phyloP scores from a whole-genome alignment of 2,113 vertebrate species.

The Thalassarche chlororhynchos region DNA sequence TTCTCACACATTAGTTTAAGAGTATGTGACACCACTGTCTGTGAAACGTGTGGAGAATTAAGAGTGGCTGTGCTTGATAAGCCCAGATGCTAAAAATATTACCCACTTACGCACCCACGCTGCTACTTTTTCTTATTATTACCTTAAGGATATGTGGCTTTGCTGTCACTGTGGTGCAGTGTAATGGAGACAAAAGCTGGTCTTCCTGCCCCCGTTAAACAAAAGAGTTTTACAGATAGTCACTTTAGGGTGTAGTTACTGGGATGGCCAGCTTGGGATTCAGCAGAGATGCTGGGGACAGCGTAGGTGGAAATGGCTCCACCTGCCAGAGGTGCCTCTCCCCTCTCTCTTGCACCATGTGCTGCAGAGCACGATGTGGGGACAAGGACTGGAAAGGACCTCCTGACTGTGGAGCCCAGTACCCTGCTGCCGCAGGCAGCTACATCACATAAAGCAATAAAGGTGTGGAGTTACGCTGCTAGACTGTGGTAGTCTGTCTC shows the following conservation, averaged over 20 bases:
- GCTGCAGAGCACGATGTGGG: not conserved
- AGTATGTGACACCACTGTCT: not conserved
- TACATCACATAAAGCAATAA: not conserved
- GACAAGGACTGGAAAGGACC: not conserved
- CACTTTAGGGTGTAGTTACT: not conserved
- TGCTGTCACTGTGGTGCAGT: not conserved
- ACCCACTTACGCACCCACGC: not conserved
- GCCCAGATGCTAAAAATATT: not conserved
- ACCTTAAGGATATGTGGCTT: not conserved
- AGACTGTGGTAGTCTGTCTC: not conserved
- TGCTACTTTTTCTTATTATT: not conserved
- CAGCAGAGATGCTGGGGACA: not conserved
- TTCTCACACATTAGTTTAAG: not conserved
- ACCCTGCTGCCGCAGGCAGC: accelerated
- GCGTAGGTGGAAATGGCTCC: not conserved
- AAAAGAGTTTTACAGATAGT: not conserved
- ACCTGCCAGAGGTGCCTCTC: not conserved
- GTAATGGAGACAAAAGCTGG: not conserved
- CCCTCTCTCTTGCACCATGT: not conserved
- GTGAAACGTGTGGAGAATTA: not conserved
- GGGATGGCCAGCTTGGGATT: not conserved
- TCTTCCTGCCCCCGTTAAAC: not conserved
- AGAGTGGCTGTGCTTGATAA: not conserved
- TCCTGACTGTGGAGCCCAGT: not conserved
- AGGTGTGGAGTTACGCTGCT: not conserved